Conservation (phyloP, 2,797 vertebrate species). For the Vespertilio murinus region DNA sequence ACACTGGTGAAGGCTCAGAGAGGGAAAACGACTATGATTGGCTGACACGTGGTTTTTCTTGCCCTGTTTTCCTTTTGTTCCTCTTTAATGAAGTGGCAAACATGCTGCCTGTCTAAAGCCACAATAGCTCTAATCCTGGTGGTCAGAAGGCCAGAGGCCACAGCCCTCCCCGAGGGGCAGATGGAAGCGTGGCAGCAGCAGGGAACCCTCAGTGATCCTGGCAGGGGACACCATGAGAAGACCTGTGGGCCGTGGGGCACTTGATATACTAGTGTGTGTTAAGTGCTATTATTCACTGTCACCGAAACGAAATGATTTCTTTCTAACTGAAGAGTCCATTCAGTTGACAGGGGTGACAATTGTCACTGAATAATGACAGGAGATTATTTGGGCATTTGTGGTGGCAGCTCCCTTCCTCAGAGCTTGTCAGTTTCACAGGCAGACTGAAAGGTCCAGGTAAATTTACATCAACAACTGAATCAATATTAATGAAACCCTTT, state of each 20-base stretch:
- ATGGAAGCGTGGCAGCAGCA: neutral
- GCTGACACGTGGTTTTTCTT: neutral
- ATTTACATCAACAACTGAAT: neutral
- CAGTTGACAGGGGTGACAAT: neutral
- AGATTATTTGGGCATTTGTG: neutral
- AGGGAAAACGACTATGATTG: neutral
- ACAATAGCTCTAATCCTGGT: neutral
- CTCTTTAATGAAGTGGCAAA: neutral
- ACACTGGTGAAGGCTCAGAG: neutral
- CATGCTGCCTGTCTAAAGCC: neutral
- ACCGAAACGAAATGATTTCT: neutral
- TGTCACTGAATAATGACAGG: neutral
- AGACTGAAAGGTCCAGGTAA: neutral
- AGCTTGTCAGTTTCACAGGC: neutral
- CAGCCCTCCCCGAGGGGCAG: neutral
- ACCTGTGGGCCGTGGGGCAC: neutral
- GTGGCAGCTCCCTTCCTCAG: neutral
- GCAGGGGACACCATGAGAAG: neutral
- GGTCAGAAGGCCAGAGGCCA: neutral
- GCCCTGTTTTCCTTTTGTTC: neutral
- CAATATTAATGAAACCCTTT: neutral
- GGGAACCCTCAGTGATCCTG: neutral
- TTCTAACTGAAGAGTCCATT: neutral
- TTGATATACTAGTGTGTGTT: no score
- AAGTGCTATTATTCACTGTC: neutral